Base-by-base conservation (phyloP, 1,140 invertebrate species). In the Dendrolimus kikuchii region DNA sequence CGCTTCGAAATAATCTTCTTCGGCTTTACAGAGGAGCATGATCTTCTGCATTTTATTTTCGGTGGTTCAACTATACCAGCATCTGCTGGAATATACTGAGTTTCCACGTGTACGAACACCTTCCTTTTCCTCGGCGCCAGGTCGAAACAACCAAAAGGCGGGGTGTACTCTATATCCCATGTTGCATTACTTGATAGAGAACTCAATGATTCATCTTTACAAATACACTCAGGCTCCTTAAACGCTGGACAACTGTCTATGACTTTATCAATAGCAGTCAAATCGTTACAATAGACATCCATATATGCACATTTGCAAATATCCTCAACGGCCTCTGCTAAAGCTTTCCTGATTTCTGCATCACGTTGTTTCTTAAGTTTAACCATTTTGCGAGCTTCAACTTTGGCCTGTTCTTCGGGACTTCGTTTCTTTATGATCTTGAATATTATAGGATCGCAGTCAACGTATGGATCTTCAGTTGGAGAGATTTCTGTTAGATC, bases 381-480 rank as follows among this genome's bases (percentile, higher is more conserved):
- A 0, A 80, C 76, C 76, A 86, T 82, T 60, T 71, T 86, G 0
- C 79, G 67, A 4, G 81, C 82, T 62, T 86, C 83, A 0, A 84
- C 80, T 52, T 86, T 87, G 0, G 81, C 84, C 51, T 78, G 74
- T 46, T 84, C 81, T 46, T 88, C 81, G 0, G 83, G 85, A 42
- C 83, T 86, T 9, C 83, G 61, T 52, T 89, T 88, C 56, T 89
- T 90, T 10, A 86, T 86, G 10, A 90, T 90, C 69, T 88, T 89
- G 59, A 90, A 90, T 45, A 89, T 69, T 66, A 90, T 72, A 0
- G 89, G 89, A 48, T 89, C 88, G 46, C 89, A 90, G 38, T 89
- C 87, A 37, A 90, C 89, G 59, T 89, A 90, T 0, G 89, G 89
- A 69, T 89, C 86, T 70, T 90, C 89, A 50, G 88, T 87, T 6